Evolutionary conservation across 2,888 invertebrate species (phyloP).

Genomic region (Caenorhabditis parvicauda): DNA sequence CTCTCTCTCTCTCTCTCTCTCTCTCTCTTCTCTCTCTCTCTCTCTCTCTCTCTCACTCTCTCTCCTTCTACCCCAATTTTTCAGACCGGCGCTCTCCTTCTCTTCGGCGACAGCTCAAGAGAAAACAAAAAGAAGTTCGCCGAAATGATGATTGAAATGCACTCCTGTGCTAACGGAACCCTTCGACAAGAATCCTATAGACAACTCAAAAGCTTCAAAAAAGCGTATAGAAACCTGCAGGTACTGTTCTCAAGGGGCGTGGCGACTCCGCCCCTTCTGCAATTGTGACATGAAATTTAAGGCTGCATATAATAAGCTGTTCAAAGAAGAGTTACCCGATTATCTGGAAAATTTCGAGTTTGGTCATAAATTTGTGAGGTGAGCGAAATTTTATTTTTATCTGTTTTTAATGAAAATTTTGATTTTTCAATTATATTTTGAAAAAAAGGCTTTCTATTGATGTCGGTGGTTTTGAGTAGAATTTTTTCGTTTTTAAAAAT

Average conservation of each 20-base stretch:
- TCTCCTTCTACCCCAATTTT: slow-evolving; percentile 1
- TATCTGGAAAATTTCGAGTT: slow-evolving; percentile 60
- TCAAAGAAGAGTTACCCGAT: slow-evolving; percentile 57
- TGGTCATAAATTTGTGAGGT: slow-evolving; percentile 58
- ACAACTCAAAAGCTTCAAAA: slow-evolving; percentile 38
- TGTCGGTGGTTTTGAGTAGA: too few species aligned
- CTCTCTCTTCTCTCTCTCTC: neutral
- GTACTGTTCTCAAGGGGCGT: neutral
- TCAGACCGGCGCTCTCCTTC: slow-evolving; percentile 54
- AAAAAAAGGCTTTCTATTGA: too few species aligned
- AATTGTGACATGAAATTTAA: slow-evolving; percentile 12
- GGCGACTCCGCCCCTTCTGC: too few species aligned
- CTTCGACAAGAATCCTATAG: slow-evolving; percentile 44
- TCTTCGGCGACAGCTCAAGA: slow-evolving; percentile 47
- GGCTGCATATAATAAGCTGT: slow-evolving; percentile 52
- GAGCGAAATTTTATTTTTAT: slow-evolving; percentile 1
- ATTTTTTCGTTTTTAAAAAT: too few species aligned
- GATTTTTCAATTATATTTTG: too few species aligned
- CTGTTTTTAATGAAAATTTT: too few species aligned
- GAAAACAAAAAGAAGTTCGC: slow-evolving; percentile 35
- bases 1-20: neutral
- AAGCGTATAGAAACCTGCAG: slow-evolving; percentile 19
- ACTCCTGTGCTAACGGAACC: slow-evolving; percentile 48
- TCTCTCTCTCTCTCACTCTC: too few species aligned
- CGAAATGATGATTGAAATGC: slow-evolving; percentile 50